These are phyloP conservation scores for Ditylenchus dipsaci DNA, from an alignment of 1,140 invertebrate species.

Conservation along the genomic window DNA sequence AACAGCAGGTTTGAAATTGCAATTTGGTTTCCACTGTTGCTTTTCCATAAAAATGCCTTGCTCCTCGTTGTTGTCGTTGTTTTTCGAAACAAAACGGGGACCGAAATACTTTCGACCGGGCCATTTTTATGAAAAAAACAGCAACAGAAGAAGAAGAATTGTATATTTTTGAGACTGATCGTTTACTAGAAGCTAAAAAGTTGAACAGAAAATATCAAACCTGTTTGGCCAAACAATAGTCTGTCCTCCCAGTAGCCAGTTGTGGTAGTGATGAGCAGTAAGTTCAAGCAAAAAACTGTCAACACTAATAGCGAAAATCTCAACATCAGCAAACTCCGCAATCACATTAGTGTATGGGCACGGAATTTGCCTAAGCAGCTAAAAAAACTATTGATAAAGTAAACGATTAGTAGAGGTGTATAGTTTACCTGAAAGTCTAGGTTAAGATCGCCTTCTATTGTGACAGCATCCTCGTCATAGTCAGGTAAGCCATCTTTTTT, in stretches of 20 bases:
- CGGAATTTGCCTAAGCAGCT: constrained; percentile 31
- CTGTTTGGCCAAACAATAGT: constrained; percentile 51
- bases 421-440: constrained; percentile 4
- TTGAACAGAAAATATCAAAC: constrained; percentile 18
- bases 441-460: constrained; percentile 7
- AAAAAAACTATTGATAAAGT: constrained; percentile 10
- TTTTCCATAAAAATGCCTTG: too few species aligned
- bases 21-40: too few species aligned
- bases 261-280: constrained; percentile 53
- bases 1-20: too few species aligned
- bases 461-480: not conserved
- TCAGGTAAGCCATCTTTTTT: not conserved
- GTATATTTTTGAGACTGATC: constrained; percentile 3
- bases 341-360: constrained; percentile 51
- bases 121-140: too few species aligned
- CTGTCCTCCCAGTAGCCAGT: constrained; percentile 55
- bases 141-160: too few species aligned
- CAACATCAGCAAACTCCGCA: constrained; percentile 56
- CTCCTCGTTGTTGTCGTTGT: too few species aligned
- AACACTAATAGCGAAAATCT: constrained; percentile 56
- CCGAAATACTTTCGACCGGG: too few species aligned
- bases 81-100: too few species aligned
- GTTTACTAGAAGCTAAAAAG: not conserved
- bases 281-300: constrained; percentile 52
- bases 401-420: not conserved